Percentiles rank a stretch among this genome's conserved stretches.
phyloP scores from a whole-genome alignment of 1,140 invertebrate species.

The Hetaerina americana region DNA sequence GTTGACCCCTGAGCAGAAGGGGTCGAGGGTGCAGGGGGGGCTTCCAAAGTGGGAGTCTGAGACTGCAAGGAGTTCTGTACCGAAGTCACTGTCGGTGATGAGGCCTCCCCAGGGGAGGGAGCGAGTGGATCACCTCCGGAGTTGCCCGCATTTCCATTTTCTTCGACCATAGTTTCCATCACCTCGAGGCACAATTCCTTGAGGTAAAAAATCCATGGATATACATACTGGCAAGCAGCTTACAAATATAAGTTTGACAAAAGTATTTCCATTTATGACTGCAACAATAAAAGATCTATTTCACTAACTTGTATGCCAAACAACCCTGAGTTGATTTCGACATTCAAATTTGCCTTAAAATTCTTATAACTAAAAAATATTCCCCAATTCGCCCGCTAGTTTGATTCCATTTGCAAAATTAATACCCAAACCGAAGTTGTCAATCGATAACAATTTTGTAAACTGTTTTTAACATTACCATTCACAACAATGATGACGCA shows the following conservation, averaged over 20 bases:
- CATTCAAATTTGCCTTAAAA: no score
- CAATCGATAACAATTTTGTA: neutral
- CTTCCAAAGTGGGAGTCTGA: neutral
- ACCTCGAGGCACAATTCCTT: conserved; percentile 38
- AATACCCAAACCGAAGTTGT: no score
- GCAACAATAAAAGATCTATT: no score
- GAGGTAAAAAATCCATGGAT: conserved; percentile 25
- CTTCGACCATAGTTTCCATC: conserved; percentile 81
- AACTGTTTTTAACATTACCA: neutral
- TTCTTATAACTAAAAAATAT: no score
- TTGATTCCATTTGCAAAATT: no score
- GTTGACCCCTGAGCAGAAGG: conserved; percentile 33
- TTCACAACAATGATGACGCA: neutral
- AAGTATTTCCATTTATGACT: no score
- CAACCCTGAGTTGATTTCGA: no score
- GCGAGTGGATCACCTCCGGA: conserved; percentile 36
- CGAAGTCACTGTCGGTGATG: conserved; percentile 18
- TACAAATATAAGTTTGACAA: no score
- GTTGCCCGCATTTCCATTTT: conserved; percentile 54
- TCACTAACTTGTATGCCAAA: no score
- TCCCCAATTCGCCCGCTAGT: no score
- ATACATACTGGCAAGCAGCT: no score
- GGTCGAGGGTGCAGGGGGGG: conserved; percentile 30
- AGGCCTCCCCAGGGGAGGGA: conserved; percentile 13
- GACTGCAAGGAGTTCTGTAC: conserved; percentile 9